Evolutionary conservation across 1,140 invertebrate species (phyloP).

Genomic region (Teleopsis dalmanni): DNA sequence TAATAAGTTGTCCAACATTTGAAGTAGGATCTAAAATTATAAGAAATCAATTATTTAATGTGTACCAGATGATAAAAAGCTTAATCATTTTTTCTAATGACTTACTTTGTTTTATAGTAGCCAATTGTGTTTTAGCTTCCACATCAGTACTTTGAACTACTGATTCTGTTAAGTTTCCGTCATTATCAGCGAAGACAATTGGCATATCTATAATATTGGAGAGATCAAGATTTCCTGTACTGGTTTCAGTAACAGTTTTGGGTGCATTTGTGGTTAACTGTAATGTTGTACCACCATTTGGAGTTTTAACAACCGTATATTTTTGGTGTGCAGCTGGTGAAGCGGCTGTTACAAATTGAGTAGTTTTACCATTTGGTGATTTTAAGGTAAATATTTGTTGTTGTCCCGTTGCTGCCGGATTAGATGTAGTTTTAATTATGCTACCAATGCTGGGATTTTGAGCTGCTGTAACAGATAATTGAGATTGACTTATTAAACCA

Average conservation of each 20-base stretch:
- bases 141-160: not conserved
- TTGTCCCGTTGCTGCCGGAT: slow-evolving; percentile 12
- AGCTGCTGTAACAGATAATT: not conserved
- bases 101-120: slow-evolving; percentile 8
- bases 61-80: not conserved
- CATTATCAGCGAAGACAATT: slow-evolving; percentile 60
- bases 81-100: not conserved
- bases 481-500: slow-evolving; percentile 17
- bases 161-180: slow-evolving; percentile 36
- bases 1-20: slow-evolving; percentile 25
- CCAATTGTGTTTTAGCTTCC: not conserved
- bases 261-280: slow-evolving; percentile 18
- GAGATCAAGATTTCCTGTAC: slow-evolving; percentile 45
- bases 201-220: slow-evolving; percentile 59
- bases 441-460: slow-evolving; percentile 19
- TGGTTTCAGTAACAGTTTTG: not conserved
- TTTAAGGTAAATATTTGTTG: slow-evolving; percentile 34
- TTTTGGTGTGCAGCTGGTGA: slow-evolving; percentile 33
- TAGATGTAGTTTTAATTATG: slow-evolving; percentile 27
- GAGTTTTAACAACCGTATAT: slow-evolving; percentile 45
- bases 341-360: slow-evolving; percentile 32
- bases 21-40: not conserved
- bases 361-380: slow-evolving; percentile 24
- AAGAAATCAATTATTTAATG: not conserved
- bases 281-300: slow-evolving; percentile 30